Base-by-base conservation (phyloP, 2,113 vertebrate genomes). In the Sinocyclocheilus maitianheensis region DNA sequence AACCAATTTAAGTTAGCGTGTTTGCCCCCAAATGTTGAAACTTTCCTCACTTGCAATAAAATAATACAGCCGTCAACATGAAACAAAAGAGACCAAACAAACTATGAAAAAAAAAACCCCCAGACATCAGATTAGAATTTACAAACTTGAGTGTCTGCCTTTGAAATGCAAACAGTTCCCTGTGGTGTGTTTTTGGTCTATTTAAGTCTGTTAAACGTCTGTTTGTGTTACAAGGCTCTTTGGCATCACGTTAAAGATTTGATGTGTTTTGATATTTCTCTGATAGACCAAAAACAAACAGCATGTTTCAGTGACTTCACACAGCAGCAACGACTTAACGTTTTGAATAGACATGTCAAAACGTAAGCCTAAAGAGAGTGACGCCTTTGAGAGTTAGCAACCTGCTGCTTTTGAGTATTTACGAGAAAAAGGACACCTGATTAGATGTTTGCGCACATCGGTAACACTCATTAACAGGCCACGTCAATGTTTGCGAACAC, bases 121-220 rank as follows among this genome's bases (percentile, higher is more conserved):
- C 67, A 84, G 58, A 40, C 65, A 74, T 75, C 51, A 84, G 51
- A 75, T 74, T 84, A 74, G 22, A 51, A 60, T 74, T 83, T 75
- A 72, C 51, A 84, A 84, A 60, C 20, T 84, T 84, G 48, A 75
- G 24, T 82, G 46, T 12, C 12, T 5, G 53, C 4, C 51, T 84
- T 84, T 84, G 82, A 84, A 84, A 84, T 43, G 48, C 82, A 84
- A 84, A 74, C 82, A 74, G 82, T 37, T 82, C 43, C 81, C 81
- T 60, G 48, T 74, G 67, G 81, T 74, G 67, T 53, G 7, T 51
- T 82, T 62, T 69, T 65, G 34, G 51, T 55, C 24, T 77, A 55
- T 77, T 55, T 55, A 55, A 77, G 51, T 83, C 51, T 72, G 81
- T 84, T 60, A 84, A 74, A 84, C 2, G 51, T 60, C 81, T 74